Conservation (phyloP, 2,113 vertebrate genomes). For the Leptobrachium ailaonicum region DNA sequence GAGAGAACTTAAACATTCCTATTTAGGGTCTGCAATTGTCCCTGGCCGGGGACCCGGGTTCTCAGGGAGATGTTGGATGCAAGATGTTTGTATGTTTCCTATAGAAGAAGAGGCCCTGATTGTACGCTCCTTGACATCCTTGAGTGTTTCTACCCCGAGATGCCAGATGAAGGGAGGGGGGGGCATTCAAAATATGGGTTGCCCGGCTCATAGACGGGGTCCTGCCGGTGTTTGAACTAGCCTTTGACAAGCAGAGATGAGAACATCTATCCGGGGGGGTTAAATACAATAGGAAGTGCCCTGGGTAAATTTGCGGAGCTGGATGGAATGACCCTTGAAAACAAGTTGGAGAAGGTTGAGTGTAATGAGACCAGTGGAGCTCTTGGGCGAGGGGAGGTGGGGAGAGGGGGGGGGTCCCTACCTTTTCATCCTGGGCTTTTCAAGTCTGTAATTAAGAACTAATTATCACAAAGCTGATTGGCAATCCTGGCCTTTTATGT, state of each 20-base stretch:
- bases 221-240: slow-evolving; percentile 25
- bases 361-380: slow-evolving; percentile 32
- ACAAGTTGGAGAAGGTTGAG: slow-evolving; percentile 50
- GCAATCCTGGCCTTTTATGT: slow-evolving; percentile 40
- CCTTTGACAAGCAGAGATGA: slow-evolving; percentile 21
- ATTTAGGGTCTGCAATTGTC: background rate
- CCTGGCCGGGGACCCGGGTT: background rate
- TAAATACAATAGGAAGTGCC: slow-evolving; percentile 30
- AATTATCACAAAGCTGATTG: slow-evolving; percentile 19
- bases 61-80: background rate
- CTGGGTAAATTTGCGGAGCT: slow-evolving; percentile 50
- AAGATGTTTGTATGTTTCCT: slow-evolving; percentile 22
- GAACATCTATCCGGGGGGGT: background rate
- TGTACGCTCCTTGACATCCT: slow-evolving; percentile 53
- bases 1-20: background rate
- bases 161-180: slow-evolving; percentile 22
- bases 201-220: slow-evolving; percentile 14
- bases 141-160: slow-evolving; percentile 46
- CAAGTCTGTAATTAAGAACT: slow-evolving; percentile 17
- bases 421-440: slow-evolving; percentile 49
- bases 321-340: slow-evolving; percentile 31
- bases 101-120: slow-evolving; percentile 2
- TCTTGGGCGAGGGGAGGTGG: background rate
- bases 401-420: slow-evolving; percentile 1
- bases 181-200: slow-evolving; percentile 34